A percentile compares a stretch with the other conserved stretches of the same genome.
Evolutionary conservation across 2,113 vertebrate genomes (phyloP).

Genomic region (Plecturocebus donacophilus): DNA sequence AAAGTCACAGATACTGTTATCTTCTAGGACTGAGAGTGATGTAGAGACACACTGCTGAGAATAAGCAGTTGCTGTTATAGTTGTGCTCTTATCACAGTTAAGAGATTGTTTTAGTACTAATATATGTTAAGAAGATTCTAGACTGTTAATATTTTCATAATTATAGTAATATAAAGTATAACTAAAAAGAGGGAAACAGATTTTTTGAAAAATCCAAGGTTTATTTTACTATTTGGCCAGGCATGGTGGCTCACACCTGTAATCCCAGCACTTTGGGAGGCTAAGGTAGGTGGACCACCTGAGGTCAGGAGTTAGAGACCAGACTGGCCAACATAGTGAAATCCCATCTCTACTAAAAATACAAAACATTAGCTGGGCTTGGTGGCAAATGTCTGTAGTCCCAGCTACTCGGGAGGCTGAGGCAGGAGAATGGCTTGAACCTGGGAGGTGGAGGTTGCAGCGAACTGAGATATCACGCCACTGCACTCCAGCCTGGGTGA

Average conservation of each 20-base stretch:
- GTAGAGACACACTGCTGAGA: not conserved
- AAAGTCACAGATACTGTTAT: not conserved
- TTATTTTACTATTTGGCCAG: not conserved
- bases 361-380: not conserved
- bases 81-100: not conserved
- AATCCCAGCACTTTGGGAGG: not conserved
- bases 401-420: not conserved
- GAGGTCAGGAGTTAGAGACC: not conserved
- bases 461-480: not conserved
- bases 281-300: no score
- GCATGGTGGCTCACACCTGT: not conserved
- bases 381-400: not conserved
- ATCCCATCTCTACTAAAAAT: not conserved
- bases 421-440: not conserved
- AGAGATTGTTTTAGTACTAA: not conserved
- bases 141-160: not conserved
- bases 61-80: not conserved
- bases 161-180: slow-evolving; percentile 11
- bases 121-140: not conserved
- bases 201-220: not conserved
- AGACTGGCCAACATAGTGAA: not conserved
- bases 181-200: not conserved
- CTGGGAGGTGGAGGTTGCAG: not conserved
- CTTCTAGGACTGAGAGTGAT: not conserved
- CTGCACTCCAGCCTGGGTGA: not conserved